Evolutionary conservation across 2,888 invertebrate species (phyloP).

Genomic region (Luffia ferchaultella): DNA sequence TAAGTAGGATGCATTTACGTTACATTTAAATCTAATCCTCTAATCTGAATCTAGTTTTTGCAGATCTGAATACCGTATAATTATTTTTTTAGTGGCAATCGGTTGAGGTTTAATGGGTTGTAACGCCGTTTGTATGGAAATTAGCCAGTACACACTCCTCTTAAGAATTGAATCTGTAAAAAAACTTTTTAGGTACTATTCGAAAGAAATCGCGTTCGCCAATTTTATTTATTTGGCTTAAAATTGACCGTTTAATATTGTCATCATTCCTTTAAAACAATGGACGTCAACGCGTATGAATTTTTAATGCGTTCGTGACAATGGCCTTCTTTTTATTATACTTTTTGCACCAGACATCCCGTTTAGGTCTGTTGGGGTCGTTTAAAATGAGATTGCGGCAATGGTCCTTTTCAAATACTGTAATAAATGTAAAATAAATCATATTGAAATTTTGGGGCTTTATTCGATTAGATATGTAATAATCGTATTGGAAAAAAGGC

Average conservation of each 20-base stretch:
- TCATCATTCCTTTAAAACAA: background rate
- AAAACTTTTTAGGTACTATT: no score
- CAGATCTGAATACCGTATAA: no score
- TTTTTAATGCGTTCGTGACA: background rate
- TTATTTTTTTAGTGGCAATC: no score
- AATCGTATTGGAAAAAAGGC: background rate
- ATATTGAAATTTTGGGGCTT: background rate
- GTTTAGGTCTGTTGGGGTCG: background rate
- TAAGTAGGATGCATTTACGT: no score
- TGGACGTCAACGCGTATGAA: background rate
- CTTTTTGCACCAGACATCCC: background rate
- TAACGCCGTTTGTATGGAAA: no score
- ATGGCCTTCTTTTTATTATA: background rate
- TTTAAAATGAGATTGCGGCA: background rate
- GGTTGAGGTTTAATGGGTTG: no score
- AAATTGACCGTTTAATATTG: background rate
- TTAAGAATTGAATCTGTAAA: no score
- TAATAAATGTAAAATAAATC: background rate
- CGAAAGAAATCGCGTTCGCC: no score
- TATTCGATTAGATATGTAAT: no score
- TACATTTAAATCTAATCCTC: no score
- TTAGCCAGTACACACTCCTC: no score
- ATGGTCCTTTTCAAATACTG: background rate
- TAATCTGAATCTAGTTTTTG: no score
- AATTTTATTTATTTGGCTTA: background rate